Evolutionary conservation across 2,888 invertebrate genomes (phyloP).

Genomic region (Teleiodes luculella): DNA sequence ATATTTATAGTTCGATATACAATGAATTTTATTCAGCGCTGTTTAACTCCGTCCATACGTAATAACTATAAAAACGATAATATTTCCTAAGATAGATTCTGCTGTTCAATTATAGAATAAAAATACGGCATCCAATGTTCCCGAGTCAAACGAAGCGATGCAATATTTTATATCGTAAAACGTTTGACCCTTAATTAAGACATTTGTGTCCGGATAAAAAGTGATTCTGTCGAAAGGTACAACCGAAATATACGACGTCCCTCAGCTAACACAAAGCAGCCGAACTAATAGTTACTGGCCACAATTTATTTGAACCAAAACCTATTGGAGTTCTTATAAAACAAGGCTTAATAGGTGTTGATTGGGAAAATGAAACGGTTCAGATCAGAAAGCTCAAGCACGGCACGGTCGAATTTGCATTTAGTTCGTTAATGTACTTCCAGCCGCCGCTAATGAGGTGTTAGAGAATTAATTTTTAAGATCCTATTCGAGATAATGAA

Average conservation of each 20-base stretch:
- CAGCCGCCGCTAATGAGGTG: conserved; percentile 69
- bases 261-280: conserved; percentile 49
- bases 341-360: conserved; percentile 55
- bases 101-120: conserved; percentile 33
- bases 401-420: conserved; percentile 66
- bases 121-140: conserved; percentile 32
- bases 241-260: conserved; percentile 53
- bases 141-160: conserved; percentile 38
- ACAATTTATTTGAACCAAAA: conserved; percentile 57
- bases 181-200: conserved; percentile 66
- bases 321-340: conserved; percentile 45
- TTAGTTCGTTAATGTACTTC: conserved; percentile 59
- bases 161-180: conserved; percentile 52
- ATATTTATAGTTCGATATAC: conserved; percentile 31
- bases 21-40: conserved; percentile 16
- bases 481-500: conserved; percentile 56
- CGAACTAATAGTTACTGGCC: conserved; percentile 48
- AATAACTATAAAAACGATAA: conserved; percentile 21
- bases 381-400: conserved; percentile 59
- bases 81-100: conserved; percentile 10
- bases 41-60: conserved; percentile 7
- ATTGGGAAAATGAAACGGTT: conserved; percentile 51
- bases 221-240: conserved; percentile 46
- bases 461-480: conserved; percentile 67
- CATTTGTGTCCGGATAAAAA: conserved; percentile 52